Evolutionary conservation across 2,113 vertebrate genomes (phyloP), one percentile per base, ranked within the genome.

Genomic region (Corynorhinus townsendii): DNA sequence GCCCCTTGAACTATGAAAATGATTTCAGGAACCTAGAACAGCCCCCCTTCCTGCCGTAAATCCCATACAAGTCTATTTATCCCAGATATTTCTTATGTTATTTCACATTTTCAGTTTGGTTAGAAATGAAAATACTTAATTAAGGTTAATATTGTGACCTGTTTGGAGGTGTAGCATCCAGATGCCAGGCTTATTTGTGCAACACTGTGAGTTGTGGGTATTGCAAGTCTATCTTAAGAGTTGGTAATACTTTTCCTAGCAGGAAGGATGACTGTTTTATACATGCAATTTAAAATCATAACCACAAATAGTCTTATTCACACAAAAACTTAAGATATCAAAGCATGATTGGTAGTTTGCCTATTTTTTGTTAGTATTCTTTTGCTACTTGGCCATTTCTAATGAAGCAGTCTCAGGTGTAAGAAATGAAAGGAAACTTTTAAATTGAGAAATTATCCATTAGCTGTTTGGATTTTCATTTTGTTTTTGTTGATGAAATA

Each of bases 61-160:
- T 80, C 10, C 45, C 14, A 38, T 7, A 54, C 43, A n/a, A 47
- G 52, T 66, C 22, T 96, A 3, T 49, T 93, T 75, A 54, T 93
- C 96, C 28, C 77, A 54, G 40, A 30, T 40, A 43, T 77, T 95
- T 73, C 22, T 94, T 47, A 22, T 76, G 82, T 91, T 90, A 47
- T 59, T 93, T 30, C 54, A 40, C 54, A 40, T 56, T 93, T 95
- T 93, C 26, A 24, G 33, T 76, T 94, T 64, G 12, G 19, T 86
- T 86, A 73, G 84, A 97, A 96, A 52, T 86, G 83, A 80, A 86
- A 93, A 86, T 81, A 82, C 19, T n/a, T 26, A 54, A 75, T 5
- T 90, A 26, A 91, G 95, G 40, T 89, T 73, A 69, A 26, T 73
- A 40, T 11, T 43, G 4, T 66, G 71, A 52, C n/a, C 26, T 86